Evolutionary conservation across 2,113 vertebrate genomes (phyloP), one percentile per base, ranked within the genome.

Genomic region (Fregata magnificens): DNA sequence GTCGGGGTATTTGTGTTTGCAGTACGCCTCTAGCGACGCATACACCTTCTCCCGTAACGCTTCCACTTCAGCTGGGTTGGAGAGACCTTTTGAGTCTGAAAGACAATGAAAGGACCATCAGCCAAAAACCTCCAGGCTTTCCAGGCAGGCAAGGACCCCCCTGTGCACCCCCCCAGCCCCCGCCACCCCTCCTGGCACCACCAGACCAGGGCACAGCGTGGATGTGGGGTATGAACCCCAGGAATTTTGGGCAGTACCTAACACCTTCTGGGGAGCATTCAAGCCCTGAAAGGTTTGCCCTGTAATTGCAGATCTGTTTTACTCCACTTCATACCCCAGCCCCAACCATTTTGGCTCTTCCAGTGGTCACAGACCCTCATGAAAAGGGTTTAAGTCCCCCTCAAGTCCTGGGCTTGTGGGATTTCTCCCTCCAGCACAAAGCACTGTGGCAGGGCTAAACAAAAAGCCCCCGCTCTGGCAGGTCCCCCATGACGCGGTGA

Each of bases 1-100:
- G 94, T 99, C 99, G 0, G 99, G 99, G 98, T 99, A 99, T 97
- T 99, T 99, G 95, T 99, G 99, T 98, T 99, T 99, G 98, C 99
- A 99, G 97, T 99, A 99, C 3, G 99, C 99, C 98, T 99, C 99
- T 97, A 99, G 98, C 4, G 99, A 99, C 0, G 99, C 99, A 2
- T 99, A 99, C 65, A 99, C 99, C 95, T 99, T 99, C 98, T 99
- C 99, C 90, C 99, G 98, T 65, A 99, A 97, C 1, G 99, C 99
- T 96, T 99, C 99, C 59, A 99, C 99, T 89, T 99, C 99, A 0
- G 99, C 98, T 0, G 99, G 99, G 98, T 99, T 99, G 5, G 99
- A 99, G 65, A 99, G 98, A 38, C 99, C 99, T 98, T 99, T 99
- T 4, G 99, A 99, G 96, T 99, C 99, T 99, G 96, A 6, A 73